phyloP scores from a whole-genome alignment of 2,797 vertebrate species.

The Enteromius mattozi region DNA sequence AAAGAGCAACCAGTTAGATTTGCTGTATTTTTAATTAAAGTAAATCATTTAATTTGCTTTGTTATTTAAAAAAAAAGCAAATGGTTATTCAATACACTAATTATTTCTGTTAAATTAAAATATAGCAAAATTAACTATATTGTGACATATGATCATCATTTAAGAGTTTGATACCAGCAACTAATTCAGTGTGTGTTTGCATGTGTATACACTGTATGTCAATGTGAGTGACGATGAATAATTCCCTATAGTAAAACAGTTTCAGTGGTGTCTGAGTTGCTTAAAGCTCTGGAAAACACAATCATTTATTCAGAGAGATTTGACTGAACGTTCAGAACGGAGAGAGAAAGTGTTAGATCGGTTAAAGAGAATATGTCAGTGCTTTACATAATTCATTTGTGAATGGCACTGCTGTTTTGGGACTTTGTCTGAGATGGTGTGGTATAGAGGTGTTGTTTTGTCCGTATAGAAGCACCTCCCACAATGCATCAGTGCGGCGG shows the following conservation, averaged over 20 bases:
- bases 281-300: conserved; percentile 18
- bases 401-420: background rate
- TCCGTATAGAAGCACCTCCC: conserved; percentile 35
- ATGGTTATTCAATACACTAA: background rate
- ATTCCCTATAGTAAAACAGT: background rate
- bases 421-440: conserved; percentile 26
- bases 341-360: conserved; percentile 1
- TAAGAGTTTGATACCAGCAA: background rate
- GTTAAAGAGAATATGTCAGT: conserved; percentile 11
- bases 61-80: background rate
- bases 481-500: conserved; percentile 30
- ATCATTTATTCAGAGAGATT: conserved; percentile 16
- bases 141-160: background rate
- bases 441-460: conserved; percentile 48
- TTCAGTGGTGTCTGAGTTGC: conserved; percentile 25
- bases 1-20: background rate
- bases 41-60: background rate
- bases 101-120: background rate
- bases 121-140: background rate
- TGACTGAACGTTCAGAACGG: background rate
- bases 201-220: background rate
- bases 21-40: background rate
- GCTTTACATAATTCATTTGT: conserved; percentile 36
- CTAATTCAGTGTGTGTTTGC: background rate
- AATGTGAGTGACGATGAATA: background rate